Conservation (phyloP, 1,140 invertebrate genomes). For the Ips typographus region DNA sequence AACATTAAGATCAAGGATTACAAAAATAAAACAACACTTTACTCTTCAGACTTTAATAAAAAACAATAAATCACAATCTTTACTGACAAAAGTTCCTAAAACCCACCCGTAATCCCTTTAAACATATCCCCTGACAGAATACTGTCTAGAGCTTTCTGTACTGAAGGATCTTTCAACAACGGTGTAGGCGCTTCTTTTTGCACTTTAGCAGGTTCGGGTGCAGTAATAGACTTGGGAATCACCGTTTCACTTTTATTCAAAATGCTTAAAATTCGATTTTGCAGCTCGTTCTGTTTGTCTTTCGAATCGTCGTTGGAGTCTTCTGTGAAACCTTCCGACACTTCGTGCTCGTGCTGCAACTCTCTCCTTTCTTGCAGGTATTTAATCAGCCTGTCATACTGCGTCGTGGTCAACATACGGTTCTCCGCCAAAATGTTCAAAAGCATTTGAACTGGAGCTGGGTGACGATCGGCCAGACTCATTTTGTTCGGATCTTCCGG, state of each 20-base stretch:
- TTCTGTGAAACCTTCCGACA: constrained; percentile 60
- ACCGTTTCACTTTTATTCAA: constrained; percentile 60
- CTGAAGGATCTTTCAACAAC: constrained; percentile 69
- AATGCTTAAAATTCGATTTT: constrained; percentile 83
- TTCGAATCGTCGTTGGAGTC: constrained; percentile 54
- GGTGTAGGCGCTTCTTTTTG: constrained; percentile 53
- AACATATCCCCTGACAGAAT: constrained; percentile 67
- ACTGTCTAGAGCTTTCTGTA: constrained; percentile 75
- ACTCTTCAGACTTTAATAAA: too few species aligned
- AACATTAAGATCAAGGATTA: too few species aligned
- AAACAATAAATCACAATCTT: too few species aligned
- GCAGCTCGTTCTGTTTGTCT: constrained; percentile 69
- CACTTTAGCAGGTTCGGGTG: constrained; percentile 27
- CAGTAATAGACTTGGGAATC: constrained; percentile 46
- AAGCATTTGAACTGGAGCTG: constrained; percentile 72
- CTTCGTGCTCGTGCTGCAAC: constrained; percentile 69
- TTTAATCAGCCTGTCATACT: constrained; percentile 78
- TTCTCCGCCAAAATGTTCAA: constrained; percentile 80
- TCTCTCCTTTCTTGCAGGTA: constrained; percentile 77
- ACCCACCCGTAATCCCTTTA: constrained; percentile 50
- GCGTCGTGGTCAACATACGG: constrained; percentile 72
- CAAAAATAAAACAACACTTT: too few species aligned
- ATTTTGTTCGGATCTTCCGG: constrained; percentile 46
- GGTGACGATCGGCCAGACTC: constrained; percentile 59
- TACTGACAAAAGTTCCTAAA: not conserved